These are phyloP conservation scores for Enteromius mattozi DNA, from an alignment of 2,797 vertebrate species.

Conservation along the genomic window DNA sequence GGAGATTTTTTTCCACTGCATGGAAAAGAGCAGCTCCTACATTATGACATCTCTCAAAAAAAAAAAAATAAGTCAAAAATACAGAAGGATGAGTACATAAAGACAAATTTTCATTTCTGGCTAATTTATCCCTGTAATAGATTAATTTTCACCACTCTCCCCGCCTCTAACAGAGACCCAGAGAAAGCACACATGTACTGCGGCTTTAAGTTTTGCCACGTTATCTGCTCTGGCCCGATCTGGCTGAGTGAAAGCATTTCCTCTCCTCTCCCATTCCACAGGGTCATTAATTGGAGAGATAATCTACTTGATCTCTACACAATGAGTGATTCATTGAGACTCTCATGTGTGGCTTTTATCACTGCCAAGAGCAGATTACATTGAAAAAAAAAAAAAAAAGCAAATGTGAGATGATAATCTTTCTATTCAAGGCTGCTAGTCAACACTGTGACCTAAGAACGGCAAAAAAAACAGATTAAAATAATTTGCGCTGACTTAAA, in stretches of 20 bases:
- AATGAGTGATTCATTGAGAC: slow-evolving; percentile 71
- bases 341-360: slow-evolving; percentile 63
- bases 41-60: not conserved
- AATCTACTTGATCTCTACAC: slow-evolving; percentile 78
- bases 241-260: slow-evolving; percentile 72
- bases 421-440: slow-evolving; percentile 60
- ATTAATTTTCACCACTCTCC: too few species aligned
- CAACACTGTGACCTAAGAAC: slow-evolving; percentile 53
- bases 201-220: slow-evolving; percentile 32
- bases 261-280: slow-evolving; percentile 61
- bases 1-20: not conserved
- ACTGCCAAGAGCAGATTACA: slow-evolving; percentile 73
- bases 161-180: not conserved
- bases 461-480: slow-evolving; percentile 22
- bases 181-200: slow-evolving; percentile 5
- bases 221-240: slow-evolving; percentile 56
- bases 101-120: not conserved
- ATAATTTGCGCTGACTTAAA: slow-evolving; percentile 29
- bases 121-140: not conserved
- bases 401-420: slow-evolving; percentile 72
- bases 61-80: not conserved
- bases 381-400: slow-evolving; percentile 68
- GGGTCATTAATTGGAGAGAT: slow-evolving; percentile 71
- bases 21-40: not conserved
- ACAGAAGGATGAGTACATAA: not conserved